phyloP scores from a whole-genome alignment of 2,888 invertebrate genomes.

The Caradrina clavipalpis region DNA sequence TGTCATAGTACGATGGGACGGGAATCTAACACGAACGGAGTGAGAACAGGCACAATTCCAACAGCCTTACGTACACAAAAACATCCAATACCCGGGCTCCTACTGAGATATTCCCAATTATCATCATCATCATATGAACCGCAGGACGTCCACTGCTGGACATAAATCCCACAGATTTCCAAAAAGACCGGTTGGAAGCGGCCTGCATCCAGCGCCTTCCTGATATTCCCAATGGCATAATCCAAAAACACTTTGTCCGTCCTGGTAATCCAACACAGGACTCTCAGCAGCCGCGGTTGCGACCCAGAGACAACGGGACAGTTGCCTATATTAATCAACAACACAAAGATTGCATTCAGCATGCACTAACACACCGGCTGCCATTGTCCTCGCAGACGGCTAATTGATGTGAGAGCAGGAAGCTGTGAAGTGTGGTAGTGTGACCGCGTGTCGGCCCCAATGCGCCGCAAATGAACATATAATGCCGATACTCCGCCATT shows the following conservation, averaged over 20 bases:
- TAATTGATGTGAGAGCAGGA: constrained; percentile 84
- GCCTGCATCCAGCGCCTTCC: no score
- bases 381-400: constrained; percentile 67
- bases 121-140: no score
- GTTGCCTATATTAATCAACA: constrained; percentile 2
- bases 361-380: constrained; percentile 28
- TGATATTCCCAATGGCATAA: neutral
- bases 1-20: no score
- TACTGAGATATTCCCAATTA: neutral
- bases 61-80: no score
- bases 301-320: neutral
- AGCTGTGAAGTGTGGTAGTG: constrained; percentile 75
- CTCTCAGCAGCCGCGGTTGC: no score
- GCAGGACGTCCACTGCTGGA: no score
- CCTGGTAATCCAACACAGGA: no score
- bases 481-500: constrained; percentile 75
- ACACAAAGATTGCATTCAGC: constrained; percentile 44
- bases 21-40: no score
- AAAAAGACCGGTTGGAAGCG: no score
- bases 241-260: neutral
- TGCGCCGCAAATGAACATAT: constrained; percentile 84
- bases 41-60: no score
- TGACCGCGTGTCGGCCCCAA: constrained; percentile 76
- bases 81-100: neutral
- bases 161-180: no score